Evolutionary conservation across 2,797 vertebrate genomes (phyloP).

Genomic region (Neosilurus hyrtlii): DNA sequence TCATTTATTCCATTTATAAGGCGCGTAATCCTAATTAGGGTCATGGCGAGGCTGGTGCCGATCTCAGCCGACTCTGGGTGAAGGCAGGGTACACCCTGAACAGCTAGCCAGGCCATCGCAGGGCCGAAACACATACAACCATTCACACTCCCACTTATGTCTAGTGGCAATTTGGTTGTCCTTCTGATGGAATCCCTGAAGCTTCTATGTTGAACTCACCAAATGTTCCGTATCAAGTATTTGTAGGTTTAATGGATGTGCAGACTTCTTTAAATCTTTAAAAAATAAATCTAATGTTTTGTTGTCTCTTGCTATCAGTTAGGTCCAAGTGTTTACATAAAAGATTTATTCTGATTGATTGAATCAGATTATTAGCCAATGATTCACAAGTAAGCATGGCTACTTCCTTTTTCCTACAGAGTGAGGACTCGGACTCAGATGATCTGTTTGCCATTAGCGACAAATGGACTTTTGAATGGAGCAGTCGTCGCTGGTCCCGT

Average conservation of each 20-base stretch:
- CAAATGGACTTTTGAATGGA: constrained; percentile 98
- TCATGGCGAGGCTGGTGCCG: too few relatives aligned
- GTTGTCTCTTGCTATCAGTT: neutral
- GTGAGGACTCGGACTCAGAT: constrained; percentile 98
- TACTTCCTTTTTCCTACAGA: constrained; percentile 66
- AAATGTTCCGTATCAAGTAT: neutral
- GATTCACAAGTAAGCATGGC: neutral
- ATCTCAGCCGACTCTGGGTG: too few relatives aligned
- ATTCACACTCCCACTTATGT: too few relatives aligned
- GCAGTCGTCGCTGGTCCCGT: constrained; percentile 92
- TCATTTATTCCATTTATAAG: too few relatives aligned
- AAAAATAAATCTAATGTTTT: neutral
- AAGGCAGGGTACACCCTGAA: too few relatives aligned
- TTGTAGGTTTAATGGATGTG: too few relatives aligned
- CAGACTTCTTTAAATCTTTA: neutral
- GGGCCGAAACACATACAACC: too few relatives aligned
- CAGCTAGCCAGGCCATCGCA: too few relatives aligned
- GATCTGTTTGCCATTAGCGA: constrained; percentile 94
- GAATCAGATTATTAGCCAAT: neutral
- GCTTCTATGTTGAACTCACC: neutral
- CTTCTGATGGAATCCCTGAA: neutral
- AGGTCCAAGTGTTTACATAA: neutral
- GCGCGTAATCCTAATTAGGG: too few relatives aligned
- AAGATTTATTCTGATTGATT: neutral
- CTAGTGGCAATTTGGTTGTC: neutral